phyloP scores from a whole-genome alignment of 1,140 invertebrate genomes.

The Achroia grisella region DNA sequence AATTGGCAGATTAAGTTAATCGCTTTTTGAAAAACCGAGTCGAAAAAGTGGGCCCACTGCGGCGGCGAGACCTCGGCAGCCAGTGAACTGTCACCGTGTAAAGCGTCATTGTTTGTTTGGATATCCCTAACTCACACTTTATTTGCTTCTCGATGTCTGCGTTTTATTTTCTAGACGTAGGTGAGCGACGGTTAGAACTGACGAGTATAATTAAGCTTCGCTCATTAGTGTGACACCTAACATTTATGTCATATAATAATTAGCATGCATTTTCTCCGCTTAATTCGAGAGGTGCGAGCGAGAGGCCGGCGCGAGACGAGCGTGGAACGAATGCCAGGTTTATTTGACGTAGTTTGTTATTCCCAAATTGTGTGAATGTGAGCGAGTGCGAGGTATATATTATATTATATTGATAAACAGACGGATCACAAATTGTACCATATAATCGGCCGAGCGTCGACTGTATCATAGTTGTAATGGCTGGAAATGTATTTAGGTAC shows the following conservation, averaged over 20 bases:
- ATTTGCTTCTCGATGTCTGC: constrained; percentile 52
- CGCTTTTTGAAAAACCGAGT: no score
- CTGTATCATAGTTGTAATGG: constrained; percentile 43
- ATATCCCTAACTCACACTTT: constrained; percentile 54
- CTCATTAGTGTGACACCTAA: constrained; percentile 42
- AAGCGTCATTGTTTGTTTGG: no score
- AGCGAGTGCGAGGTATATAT: constrained; percentile 9
- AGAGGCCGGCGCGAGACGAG: constrained; percentile 3
- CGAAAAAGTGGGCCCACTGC: no score
- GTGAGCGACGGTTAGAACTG: background rate
- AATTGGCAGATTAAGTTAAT: no score
- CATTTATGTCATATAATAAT: constrained; percentile 34
- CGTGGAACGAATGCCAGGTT: constrained; percentile 13
- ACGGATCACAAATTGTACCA: constrained; percentile 26
- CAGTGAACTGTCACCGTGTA: no score
- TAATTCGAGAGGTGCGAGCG: no score
- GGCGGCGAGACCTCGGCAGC: no score
- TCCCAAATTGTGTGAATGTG: constrained; percentile 9
- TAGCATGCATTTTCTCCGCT: constrained; percentile 43
- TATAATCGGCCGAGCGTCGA: constrained; percentile 15
- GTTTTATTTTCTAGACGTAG: constrained; percentile 21
- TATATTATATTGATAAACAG: constrained; percentile 1
- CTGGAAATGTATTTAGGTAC: constrained; percentile 46
- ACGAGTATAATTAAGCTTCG: constrained; percentile 24
- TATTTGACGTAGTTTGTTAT: constrained; percentile 12